Percentiles rank a stretch among this genome's conserved stretches.
Evolutionary conservation across 2,888 invertebrate species (phyloP).

Genomic region (Odontocolon sp.): DNA sequence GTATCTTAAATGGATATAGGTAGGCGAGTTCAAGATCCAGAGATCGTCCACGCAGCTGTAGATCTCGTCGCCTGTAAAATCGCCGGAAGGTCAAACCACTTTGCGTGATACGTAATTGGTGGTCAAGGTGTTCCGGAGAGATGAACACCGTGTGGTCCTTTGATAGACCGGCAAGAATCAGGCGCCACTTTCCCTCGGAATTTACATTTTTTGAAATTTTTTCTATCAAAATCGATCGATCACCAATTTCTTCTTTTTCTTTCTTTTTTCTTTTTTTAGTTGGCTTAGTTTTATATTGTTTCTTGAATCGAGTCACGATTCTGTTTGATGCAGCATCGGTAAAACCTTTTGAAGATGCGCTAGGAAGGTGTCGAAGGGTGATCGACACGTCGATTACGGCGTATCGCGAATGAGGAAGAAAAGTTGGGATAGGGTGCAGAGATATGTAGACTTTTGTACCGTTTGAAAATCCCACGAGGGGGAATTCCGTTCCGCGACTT

Average conservation of each 20-base stretch:
- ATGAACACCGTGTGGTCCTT: constrained; percentile 18
- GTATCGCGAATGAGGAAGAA: constrained; percentile 36
- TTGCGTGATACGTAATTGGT: constrained; percentile 59
- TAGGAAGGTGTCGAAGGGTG: constrained; percentile 45
- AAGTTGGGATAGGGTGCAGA: constrained; percentile 61
- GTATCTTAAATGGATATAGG: constrained; percentile 35
- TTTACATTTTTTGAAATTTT: background rate
- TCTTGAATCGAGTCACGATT: constrained; percentile 45
- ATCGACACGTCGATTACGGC: constrained; percentile 62
- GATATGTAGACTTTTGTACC: constrained; percentile 70
- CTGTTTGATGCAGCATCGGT: background rate
- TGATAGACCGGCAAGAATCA: constrained; percentile 20
- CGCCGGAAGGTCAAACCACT: constrained; percentile 61
- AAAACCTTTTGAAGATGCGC: background rate
- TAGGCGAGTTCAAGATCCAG: background rate
- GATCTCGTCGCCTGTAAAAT: constrained; percentile 9
- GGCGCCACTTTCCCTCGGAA: constrained; percentile 1
- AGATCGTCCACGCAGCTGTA: constrained; percentile 14
- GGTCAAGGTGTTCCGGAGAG: constrained; percentile 55
- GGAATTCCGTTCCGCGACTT: constrained; percentile 57
- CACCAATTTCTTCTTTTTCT: too few relatives aligned
- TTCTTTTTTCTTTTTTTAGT: too few relatives aligned
- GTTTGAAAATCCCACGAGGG: constrained; percentile 73
- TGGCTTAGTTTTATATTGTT: too few relatives aligned
- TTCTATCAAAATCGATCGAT: too few relatives aligned